phyloP scores from a whole-genome alignment of 2,113 vertebrate genomes.

The Corythornis vintsioides region DNA sequence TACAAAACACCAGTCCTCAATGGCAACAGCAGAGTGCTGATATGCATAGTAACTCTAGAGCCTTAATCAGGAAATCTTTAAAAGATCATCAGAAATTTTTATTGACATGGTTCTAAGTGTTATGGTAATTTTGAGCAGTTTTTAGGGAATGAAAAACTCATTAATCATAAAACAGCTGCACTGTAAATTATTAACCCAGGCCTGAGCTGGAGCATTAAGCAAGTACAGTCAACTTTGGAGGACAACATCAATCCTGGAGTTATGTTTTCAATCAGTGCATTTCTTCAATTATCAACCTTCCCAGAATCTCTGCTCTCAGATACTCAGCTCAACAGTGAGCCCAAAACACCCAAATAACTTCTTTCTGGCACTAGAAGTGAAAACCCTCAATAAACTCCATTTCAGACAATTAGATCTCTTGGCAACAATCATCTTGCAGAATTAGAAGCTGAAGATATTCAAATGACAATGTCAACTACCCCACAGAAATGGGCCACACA shows the following conservation, averaged over 20 bases:
- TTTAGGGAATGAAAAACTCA: background rate
- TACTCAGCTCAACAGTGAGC: background rate
- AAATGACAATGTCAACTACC: background rate
- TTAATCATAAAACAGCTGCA: background rate
- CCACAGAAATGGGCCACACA: background rate
- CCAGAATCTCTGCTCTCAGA: background rate
- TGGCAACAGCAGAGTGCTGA: background rate
- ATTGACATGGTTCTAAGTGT: background rate
- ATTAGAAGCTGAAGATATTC: background rate
- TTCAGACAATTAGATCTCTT: background rate
- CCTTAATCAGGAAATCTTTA: background rate
- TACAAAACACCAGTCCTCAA: background rate
- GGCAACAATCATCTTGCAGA: background rate
- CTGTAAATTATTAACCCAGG: background rate
- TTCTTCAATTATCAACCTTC: background rate
- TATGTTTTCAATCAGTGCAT: background rate
- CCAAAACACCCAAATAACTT: background rate
- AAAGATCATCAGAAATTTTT: background rate
- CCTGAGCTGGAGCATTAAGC: background rate
- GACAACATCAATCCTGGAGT: background rate
- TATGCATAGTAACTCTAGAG: background rate
- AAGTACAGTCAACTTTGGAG: background rate
- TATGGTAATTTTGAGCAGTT: background rate
- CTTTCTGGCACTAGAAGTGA: background rate
- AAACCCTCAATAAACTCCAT: background rate